Conservation (phyloP, 2,888 invertebrate species). For the Galeruca laticollis region DNA sequence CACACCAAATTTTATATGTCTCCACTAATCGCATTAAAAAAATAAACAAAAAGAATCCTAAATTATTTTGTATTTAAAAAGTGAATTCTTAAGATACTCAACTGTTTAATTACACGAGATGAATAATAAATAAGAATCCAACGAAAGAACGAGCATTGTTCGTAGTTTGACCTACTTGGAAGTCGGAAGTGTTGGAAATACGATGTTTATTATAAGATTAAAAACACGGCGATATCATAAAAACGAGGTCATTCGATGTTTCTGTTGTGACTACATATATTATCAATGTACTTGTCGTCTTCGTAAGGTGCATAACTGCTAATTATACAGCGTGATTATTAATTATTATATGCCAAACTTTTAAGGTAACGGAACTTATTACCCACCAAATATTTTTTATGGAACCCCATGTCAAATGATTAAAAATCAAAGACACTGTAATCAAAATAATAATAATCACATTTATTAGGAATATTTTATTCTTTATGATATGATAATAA, state of each 20-base stretch:
- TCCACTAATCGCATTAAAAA: too few relatives aligned
- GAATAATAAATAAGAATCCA: slow-evolving; percentile 25
- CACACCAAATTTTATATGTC: too few relatives aligned
- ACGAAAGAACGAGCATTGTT: slow-evolving; percentile 38
- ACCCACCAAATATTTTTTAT: too few relatives aligned
- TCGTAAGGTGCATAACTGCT: slow-evolving; percentile 8
- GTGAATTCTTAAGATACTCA: slow-evolving; percentile 38
- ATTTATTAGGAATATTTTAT: too few relatives aligned
- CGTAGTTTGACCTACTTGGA: slow-evolving; percentile 39
- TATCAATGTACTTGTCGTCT: slow-evolving; percentile 2
- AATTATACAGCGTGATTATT: background rate
- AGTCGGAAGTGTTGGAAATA: slow-evolving; percentile 35
- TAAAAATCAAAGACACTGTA: too few relatives aligned
- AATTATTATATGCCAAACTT: background rate
- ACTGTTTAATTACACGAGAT: slow-evolving; percentile 34
- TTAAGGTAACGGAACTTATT: too few relatives aligned
- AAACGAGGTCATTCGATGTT: slow-evolving; percentile 35
- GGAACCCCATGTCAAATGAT: too few relatives aligned
- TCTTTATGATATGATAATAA: too few relatives aligned
- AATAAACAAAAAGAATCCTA: background rate
- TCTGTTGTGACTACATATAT: slow-evolving; percentile 21
- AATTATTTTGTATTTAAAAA: slow-evolving; percentile 37
- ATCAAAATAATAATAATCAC: too few relatives aligned
- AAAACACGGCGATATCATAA: slow-evolving; percentile 34
- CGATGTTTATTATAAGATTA: slow-evolving; percentile 32